These are phyloP conservation scores for Drosophila tsacasi DNA, from an alignment of 1,140 invertebrate species.

Conservation along the genomic window DNA sequence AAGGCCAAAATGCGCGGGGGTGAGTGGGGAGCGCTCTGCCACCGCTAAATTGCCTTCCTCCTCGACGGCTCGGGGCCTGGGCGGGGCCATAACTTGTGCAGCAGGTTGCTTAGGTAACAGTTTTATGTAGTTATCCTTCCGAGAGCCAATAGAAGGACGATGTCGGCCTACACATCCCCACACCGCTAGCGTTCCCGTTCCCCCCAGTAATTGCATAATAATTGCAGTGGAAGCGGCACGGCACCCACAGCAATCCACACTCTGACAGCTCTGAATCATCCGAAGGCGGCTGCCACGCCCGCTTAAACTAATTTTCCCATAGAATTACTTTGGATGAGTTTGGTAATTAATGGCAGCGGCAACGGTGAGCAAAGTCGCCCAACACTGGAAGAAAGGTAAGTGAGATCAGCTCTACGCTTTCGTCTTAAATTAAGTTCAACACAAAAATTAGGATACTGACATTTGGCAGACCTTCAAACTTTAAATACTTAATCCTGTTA, in stretches of 20 bases:
- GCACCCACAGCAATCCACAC: slow-evolving; percentile 49
- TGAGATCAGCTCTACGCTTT: background rate
- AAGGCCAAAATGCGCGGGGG: slow-evolving; percentile 22
- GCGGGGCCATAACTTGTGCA: slow-evolving; percentile 65
- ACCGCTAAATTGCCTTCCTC: slow-evolving; percentile 71
- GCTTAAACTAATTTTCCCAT: slow-evolving; percentile 80
- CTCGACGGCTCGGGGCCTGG: slow-evolving; percentile 12
- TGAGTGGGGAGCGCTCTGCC: slow-evolving; percentile 34
- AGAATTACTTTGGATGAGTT: slow-evolving; percentile 82
- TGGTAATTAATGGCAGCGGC: slow-evolving; percentile 75
- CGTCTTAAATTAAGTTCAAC: background rate
- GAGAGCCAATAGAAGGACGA: slow-evolving; percentile 37
- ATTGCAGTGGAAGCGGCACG: slow-evolving; percentile 55
- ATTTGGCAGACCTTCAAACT: background rate
- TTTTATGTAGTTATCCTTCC: slow-evolving; percentile 76
- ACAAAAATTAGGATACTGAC: background rate
- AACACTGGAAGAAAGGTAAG: background rate
- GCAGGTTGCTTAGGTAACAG: slow-evolving; percentile 82
- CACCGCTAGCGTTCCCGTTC: slow-evolving; percentile 10
- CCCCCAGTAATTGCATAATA: slow-evolving; percentile 76
- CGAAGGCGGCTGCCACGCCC: slow-evolving; percentile 30
- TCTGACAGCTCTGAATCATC: slow-evolving; percentile 54
- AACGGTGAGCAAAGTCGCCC: slow-evolving; percentile 43
- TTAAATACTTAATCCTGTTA: too few species aligned
- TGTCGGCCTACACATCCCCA: slow-evolving; percentile 14